Evolutionary conservation across 2,888 invertebrate species (phyloP), one percentile per base, ranked within the genome.

Genomic region (Copidosoma aretas): DNA sequence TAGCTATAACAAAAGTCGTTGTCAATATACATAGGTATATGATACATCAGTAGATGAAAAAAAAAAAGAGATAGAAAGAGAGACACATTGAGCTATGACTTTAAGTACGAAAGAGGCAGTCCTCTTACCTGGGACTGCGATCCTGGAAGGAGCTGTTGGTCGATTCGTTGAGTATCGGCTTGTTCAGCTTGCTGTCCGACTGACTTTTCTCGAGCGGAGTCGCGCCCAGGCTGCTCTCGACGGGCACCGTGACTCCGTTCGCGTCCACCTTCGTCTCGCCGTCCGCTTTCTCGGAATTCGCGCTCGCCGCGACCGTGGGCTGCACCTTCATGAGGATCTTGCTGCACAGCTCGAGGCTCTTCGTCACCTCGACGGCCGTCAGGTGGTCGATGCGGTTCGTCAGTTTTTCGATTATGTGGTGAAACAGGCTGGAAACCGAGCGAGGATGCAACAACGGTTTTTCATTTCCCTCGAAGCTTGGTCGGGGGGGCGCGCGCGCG

Each of bases 261-360:
- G 51, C 25, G 25, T 71, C 68, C 0, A 58, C 8, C 62, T 67
- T 72, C 3, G 17, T 10, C 14, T 69, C 69, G 1, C 8, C 24
- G 10, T 79, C 80, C 0, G 75, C 39, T 51, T 76, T 76, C 19
- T 77, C 77, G 3, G 62, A 5, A 17, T 71, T 71, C 0, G 71
- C 25, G 52, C 64, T 72, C 79, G 86, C 83, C 17, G 87, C 85
- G 24, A 87, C 86, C 72, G 88, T 86, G 0, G 92, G 92, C 80
- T 92, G 92, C 17, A 93, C 91, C 80, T 91, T 89, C 0, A 90
- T 89, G 19, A 93, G 85, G 74, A 93, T 89, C 83, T 91, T 92
- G 70, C 89, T 89, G 77, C 91, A 91, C 2, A 93, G 85, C 71
- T 87, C 86, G 14, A 93, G 85, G 71, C 90, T 89, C 60, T 87